A percentile compares a stretch with the other conserved stretches of the same genome.
Conservation (phyloP, 2,797 vertebrate species). For the Silurus aristotelis region DNA sequence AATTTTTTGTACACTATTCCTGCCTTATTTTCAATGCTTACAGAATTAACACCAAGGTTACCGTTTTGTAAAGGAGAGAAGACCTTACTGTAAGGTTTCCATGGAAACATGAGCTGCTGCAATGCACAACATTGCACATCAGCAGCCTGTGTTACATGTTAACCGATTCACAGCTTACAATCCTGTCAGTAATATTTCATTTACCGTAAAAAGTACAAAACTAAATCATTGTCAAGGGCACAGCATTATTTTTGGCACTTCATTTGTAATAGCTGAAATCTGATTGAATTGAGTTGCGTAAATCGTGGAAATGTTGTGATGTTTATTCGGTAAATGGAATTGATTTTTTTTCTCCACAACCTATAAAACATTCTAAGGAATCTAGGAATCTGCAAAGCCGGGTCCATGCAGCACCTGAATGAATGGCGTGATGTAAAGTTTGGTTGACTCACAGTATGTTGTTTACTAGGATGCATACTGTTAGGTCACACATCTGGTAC, state of each 20-base stretch:
- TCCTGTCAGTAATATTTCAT: conserved; percentile 6
- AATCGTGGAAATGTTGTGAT: not conserved
- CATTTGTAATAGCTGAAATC: not conserved
- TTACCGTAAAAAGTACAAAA: not conserved
- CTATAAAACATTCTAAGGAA: conserved; percentile 31
- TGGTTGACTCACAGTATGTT: conserved; percentile 52
- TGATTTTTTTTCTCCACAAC: conserved; percentile 20
- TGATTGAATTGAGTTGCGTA: not conserved
- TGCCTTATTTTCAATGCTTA: conserved; percentile 18
- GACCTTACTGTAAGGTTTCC: conserved; percentile 69
- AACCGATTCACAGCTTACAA: conserved; percentile 49
- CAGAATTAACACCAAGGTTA: conserved; percentile 36
- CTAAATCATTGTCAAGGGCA: not conserved
- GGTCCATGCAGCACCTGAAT: conserved; percentile 40
- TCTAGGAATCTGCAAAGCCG: conserved; percentile 39
- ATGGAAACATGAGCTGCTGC: conserved; percentile 71
- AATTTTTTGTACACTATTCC: conserved; percentile 43
- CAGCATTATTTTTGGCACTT: not conserved
- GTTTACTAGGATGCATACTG: conserved; percentile 43
- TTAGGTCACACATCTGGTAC: conserved; percentile 56
- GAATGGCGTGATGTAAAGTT: conserved; percentile 43
- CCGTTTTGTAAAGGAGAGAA: conserved; percentile 42
- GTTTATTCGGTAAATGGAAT: conserved; percentile 26
- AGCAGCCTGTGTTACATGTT: conserved; percentile 58
- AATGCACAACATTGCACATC: conserved; percentile 52